phyloP scores from a whole-genome alignment of 2,797 vertebrate genomes.

The Eulemur mongoz region DNA sequence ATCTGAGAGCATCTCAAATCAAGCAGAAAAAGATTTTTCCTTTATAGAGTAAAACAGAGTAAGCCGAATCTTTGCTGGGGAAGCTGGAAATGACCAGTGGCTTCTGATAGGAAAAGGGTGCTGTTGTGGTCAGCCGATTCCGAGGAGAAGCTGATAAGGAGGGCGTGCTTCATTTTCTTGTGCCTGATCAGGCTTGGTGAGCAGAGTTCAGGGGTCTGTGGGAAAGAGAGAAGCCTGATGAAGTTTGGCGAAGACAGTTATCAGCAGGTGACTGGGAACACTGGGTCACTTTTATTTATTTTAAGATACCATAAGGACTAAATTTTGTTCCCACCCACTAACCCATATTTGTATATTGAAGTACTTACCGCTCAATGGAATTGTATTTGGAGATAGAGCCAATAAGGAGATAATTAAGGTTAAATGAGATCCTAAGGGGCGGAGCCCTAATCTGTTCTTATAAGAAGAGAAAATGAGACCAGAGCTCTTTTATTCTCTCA shows the following conservation, averaged over 20 bases:
- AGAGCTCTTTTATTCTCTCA: not conserved
- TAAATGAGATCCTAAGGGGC: not conserved
- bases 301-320: not conserved
- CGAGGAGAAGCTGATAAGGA: not conserved
- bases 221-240: not conserved
- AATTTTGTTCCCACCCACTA: not conserved
- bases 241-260: not conserved
- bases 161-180: rapidly evolving
- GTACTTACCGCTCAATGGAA: not conserved
- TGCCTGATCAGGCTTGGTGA: not conserved
- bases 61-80: not conserved
- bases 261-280: not conserved
- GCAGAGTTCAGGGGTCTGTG: not conserved
- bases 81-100: not conserved
- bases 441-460: not conserved
- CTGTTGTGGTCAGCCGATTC: not conserved
- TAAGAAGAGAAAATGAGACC: not conserved
- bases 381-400: not conserved
- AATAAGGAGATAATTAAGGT: not conserved
- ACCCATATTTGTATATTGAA: not conserved
- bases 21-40: not conserved
- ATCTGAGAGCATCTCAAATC: not conserved
- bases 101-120: not conserved
- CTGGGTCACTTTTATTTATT: not conserved
- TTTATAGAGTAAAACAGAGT: not conserved